Evolutionary conservation across 2,797 vertebrate genomes (phyloP).

Genomic region (Cryptoblepharus egeriae): DNA sequence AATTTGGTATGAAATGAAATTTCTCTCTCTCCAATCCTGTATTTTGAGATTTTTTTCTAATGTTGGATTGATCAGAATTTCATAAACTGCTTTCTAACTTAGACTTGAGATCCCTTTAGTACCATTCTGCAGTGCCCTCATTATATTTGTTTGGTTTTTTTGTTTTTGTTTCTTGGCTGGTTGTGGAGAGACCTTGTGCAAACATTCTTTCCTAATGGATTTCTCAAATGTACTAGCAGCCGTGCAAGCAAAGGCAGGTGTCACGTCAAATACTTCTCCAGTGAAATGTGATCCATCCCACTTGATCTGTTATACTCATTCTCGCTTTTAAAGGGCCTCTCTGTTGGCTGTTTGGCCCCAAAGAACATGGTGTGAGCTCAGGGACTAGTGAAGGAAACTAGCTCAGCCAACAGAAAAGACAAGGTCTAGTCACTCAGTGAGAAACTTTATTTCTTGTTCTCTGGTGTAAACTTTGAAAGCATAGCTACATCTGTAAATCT

Average conservation of each 20-base stretch:
- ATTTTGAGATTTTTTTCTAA: not conserved
- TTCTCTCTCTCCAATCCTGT: not conserved
- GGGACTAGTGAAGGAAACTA: conserved; percentile 13
- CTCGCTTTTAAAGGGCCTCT: conserved; percentile 59
- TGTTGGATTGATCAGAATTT: not conserved
- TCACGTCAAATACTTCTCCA: conserved; percentile 51
- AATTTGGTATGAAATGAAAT: not conserved
- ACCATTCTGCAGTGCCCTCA: not conserved
- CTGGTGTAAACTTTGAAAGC: not conserved
- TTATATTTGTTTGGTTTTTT: not conserved
- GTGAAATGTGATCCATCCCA: conserved; percentile 56
- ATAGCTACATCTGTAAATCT: not conserved
- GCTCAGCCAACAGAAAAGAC: conserved; percentile 29
- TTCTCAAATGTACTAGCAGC: conserved; percentile 82
- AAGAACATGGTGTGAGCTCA: not conserved
- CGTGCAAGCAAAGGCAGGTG: conserved; percentile 64
- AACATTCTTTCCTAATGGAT: conserved; percentile 84
- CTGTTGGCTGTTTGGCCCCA: conserved; percentile 2
- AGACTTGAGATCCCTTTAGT: not conserved
- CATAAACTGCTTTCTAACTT: not conserved
- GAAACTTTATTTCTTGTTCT: not conserved
- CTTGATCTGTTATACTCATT: conserved; percentile 78
- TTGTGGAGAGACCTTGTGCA: conserved; percentile 74
- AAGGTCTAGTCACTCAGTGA: not conserved
- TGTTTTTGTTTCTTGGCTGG: conserved; percentile 4